These are phyloP conservation scores for Zhengitettix transpicula DNA, from an alignment of 2,888 invertebrate genomes.

Conservation along the genomic window DNA sequence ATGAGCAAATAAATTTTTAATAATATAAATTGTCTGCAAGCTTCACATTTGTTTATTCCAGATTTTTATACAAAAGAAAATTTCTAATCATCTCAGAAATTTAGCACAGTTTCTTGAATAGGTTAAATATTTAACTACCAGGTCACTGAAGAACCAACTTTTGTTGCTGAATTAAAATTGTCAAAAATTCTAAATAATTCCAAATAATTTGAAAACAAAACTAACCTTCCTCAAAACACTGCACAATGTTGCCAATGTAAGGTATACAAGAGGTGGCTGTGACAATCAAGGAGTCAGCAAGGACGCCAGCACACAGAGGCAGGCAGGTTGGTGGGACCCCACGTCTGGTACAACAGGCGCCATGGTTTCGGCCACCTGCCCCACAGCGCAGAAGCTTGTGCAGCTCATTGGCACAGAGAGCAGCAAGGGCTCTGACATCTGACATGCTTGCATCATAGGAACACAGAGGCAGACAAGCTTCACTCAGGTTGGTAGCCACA, in stretches of 20 bases:
- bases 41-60: no score
- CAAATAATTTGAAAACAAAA: neutral
- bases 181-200: no score
- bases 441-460: constrained; percentile 69
- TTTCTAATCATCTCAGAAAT: no score
- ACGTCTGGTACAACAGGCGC: constrained; percentile 52
- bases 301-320: constrained; percentile 54
- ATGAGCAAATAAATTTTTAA: no score
- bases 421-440: constrained; percentile 54
- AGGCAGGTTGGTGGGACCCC: constrained; percentile 53
- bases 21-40: no score
- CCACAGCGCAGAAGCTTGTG: constrained; percentile 49
- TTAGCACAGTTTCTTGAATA: no score
- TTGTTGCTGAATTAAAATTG: no score
- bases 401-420: constrained; percentile 60
- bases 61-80: no score
- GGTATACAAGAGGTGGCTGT: constrained; percentile 56
- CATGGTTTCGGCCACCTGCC: constrained; percentile 55
- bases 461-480: constrained; percentile 59
- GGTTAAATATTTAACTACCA: no score
- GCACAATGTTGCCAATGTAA: constrained; percentile 67
- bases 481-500: constrained; percentile 46
- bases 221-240: constrained; percentile 71
- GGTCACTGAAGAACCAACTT: no score
- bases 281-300: constrained; percentile 35